These are phyloP conservation scores for Hypotaenidia philippensis DNA, from an alignment of 2,797 vertebrate genomes.

Conservation along the genomic window DNA sequence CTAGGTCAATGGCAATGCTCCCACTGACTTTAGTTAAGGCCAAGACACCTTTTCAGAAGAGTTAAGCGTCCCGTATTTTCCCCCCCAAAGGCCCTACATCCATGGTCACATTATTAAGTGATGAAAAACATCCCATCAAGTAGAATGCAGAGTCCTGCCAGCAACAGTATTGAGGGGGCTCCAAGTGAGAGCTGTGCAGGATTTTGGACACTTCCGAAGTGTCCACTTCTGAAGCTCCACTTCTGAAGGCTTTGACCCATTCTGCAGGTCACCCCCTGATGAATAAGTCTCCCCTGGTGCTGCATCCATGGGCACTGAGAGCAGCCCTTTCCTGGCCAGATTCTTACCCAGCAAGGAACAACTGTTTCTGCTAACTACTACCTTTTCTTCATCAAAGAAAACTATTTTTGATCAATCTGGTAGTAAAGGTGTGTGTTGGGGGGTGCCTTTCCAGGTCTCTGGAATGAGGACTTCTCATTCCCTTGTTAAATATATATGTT, in stretches of 20 bases:
- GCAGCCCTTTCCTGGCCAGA: not conserved
- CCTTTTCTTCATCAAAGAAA: not conserved
- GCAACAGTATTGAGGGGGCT: too few species aligned
- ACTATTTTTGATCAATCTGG: not conserved
- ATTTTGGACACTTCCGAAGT: not conserved
- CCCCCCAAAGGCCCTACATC: not conserved
- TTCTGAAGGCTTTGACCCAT: not conserved
- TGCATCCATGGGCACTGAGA: not conserved
- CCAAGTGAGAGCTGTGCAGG: not conserved
- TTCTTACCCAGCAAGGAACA: not conserved
- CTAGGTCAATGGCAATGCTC: not conserved
- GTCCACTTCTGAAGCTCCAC: too few species aligned
- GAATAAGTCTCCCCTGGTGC: not conserved
- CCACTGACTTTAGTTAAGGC: not conserved
- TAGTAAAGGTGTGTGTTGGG: not conserved
- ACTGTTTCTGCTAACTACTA: not conserved
- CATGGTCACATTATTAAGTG: not conserved
- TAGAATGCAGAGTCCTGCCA: not conserved
- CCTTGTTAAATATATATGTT: not conserved
- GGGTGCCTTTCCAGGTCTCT: not conserved
- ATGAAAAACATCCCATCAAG: not conserved
- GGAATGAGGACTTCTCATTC: not conserved
- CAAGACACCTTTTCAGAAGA: not conserved
- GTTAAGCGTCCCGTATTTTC: not conserved
- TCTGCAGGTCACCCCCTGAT: not conserved